Evolutionary conservation across 2,113 vertebrate species (phyloP), one percentile per base, ranked within the genome.

Genomic region (Gadus chalcogrammus): DNA sequence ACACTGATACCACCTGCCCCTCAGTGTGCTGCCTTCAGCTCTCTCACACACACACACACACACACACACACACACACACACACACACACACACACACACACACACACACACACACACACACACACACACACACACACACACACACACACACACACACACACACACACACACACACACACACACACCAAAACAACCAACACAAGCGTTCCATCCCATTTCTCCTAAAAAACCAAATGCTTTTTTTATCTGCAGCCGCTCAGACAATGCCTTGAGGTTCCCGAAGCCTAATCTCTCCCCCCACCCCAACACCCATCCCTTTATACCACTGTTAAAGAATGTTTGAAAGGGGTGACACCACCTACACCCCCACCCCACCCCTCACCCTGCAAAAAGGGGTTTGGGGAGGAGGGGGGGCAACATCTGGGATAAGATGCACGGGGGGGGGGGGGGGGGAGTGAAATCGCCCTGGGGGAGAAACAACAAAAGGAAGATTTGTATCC

Each of bases 261-360:
- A 97, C 94, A 97, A 94, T 93, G 92, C 94, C 95, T 93, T 93
- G 93, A 96, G 94, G 92, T 92, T 94, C 93, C 93, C 88, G 76
- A 92, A 80, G 88, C 93, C 93, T 98, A 98, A 98, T 98, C 97
- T 94, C 92, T 79, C 75, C 69, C 67, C 61, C 69, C 42, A 7
- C 42, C 42, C 42, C 42, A 48, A 6, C 42, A 48, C 42, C 42
- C 22, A 15, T 70, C 92, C 91, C 94, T 95, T 95, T 94, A 96
- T 95, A 92, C 91, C 88, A 93, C 94, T 96, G 94, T 96, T 94
- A 89, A 94, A 95, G 93, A 92, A 94, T 92, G 95, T 93, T 95
- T 95, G 93, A 97, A 96, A 95, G 91, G 91, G 93, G 92, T 91
- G 92, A 94, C 93, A 93, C 9, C 42, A 9, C 42, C 42, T 48